Evolutionary conservation across 2,888 invertebrate species (phyloP), one percentile per base, ranked within the genome.

Genomic region (Brachynemurus nebulosus): DNA sequence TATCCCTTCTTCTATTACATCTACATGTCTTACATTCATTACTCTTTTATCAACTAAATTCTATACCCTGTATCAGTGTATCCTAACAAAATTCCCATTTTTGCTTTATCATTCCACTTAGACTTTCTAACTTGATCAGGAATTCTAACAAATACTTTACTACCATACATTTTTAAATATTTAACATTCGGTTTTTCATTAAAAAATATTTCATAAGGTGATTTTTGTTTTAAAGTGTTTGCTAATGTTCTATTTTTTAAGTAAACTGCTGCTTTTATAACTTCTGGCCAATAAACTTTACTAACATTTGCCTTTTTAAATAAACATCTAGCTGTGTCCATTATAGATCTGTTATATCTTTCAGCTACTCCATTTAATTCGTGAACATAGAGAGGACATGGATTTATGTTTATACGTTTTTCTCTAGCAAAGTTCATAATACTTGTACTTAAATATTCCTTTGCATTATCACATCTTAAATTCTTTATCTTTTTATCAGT

Each of bases 131-230:
- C 27, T 12, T 35, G n/a, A 40, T 48, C 44, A 17, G 48, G 48
- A 7, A 35, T 40, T 44, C 46, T 12, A 4, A 48, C 46, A 41
- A 40, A 37, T 27, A 48, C n/a, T n/a, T n/a, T n/a, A n/a, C n/a
- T n/a, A n/a, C n/a, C n/a, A n/a, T n/a, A n/a, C n/a, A n/a, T n/a
- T 39, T 20, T 9, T 23, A 50, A 38, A 45, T 47, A 21, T 42
- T 41, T 30, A 40, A 50, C 42, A 44, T 43, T 46, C 44, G 50
- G 54, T 47, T 51, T 52, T 47, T 49, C 49, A 46, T 48, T 23
- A 43, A 50, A 45, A 35, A 45, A 50, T 42, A 47, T 51, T 45
- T 54, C 50, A 51, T 52, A 54, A 44, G 47, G 47, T 3, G 48
- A 47, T 42, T 47, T 48, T 21, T 33, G 37, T 44, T 44, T 44